Evolutionary conservation across 2,113 vertebrate genomes (phyloP), one percentile per base, ranked within the genome.

Genomic region (Chaetodon trifascialis): DNA sequence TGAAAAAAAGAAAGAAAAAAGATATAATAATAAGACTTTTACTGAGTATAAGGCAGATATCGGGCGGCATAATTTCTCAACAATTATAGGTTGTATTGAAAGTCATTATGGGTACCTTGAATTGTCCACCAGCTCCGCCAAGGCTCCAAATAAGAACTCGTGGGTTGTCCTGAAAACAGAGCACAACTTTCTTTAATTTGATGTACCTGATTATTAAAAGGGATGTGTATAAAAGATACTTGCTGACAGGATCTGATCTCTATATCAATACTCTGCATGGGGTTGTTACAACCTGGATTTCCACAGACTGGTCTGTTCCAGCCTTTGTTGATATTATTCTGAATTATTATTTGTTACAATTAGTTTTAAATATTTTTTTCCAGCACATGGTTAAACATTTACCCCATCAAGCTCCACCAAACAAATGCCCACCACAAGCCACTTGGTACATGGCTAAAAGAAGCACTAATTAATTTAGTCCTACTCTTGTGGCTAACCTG

Each of bases 121-220:
- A 83, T 99, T 99, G 95, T 99, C 98, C 87, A 99, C 97, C 84
- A 99, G 96, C 88, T 99, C 98, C 66, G 98, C 98, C 94, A 99
- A 95, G 65, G 98, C 98, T 89, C 98, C 98, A 94, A 99, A 99
- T 80, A 99, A 95, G 91, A 99, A 99, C 91, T 99, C 98, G 9
- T 99, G 98, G 36, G 98, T 99, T 76, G 98, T 99, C 92, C 98
- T 99, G 90, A 82, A 89, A 91, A 76, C 16, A 94, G 19, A 90
- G 0, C 6, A 65, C 2, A 40, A 19, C 44, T 75, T 21, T 44
- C 1, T 60, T 72, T 72, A n/a, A 65, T 51, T 38, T 19, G 65
- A 44, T 56, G 40, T 17, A 51, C 6, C 81, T n/a, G 15, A 52
- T 58, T 63, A 65, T 72, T 5, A 25, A 16, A 21, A 25, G 7